Conservation (phyloP, 2,113 vertebrate species). For the Leucosticte australis region DNA sequence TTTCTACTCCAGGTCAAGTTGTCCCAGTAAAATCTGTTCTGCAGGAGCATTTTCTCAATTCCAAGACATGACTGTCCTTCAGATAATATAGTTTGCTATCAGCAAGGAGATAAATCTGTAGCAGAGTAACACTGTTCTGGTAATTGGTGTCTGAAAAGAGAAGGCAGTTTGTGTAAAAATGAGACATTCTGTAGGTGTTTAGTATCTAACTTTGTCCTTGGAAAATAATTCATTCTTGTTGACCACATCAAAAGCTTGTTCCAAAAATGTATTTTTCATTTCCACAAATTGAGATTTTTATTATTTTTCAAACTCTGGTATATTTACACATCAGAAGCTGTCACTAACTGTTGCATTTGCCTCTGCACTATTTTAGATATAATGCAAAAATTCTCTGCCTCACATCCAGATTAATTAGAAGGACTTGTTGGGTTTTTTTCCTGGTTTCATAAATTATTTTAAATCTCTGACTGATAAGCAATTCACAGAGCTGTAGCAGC, state of each 20-base stretch:
- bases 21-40: neutral
- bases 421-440: constrained; percentile 34
- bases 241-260: neutral
- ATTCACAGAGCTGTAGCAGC: constrained; percentile 44
- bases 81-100: neutral
- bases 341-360: neutral
- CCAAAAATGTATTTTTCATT: neutral
- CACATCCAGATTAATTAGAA: constrained; percentile 41
- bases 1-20: neutral
- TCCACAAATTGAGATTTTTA: neutral
- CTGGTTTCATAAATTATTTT: constrained; percentile 34
- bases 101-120: neutral
- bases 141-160: neutral
- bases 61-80: neutral
- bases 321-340: neutral
- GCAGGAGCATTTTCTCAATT: neutral
- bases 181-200: neutral
- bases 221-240: neutral
- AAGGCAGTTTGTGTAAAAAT: neutral
- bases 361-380: neutral
- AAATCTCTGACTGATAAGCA: constrained; percentile 52
- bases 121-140: neutral
- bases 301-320: neutral
- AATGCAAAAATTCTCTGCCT: constrained; percentile 3
- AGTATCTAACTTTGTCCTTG: neutral